Percentiles rank a stretch among this genome's conserved stretches.
Conservation (phyloP, 2,888 invertebrate species). For the Xiphydria camelus region DNA sequence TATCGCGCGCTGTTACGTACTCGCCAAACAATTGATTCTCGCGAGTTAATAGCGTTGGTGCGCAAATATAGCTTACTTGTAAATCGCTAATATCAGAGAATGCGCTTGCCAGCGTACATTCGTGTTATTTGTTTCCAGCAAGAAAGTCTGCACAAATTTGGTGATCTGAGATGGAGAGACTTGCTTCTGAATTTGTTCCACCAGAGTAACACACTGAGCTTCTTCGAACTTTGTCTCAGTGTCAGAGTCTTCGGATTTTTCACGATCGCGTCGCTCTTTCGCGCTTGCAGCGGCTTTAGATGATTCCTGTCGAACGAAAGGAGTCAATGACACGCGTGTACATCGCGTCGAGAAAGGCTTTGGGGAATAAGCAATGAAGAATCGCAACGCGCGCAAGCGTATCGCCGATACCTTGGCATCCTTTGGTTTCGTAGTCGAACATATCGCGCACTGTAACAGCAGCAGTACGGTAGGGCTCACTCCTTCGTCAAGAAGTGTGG, state of each 20-base stretch:
- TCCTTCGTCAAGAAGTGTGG: conserved; percentile 80
- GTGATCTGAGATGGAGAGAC: conserved; percentile 59
- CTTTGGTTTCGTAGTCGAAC: conserved; percentile 59
- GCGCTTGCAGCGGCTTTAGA: conserved; percentile 36
- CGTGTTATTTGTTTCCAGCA: conserved; percentile 90
- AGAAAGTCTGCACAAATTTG: conserved; percentile 84
- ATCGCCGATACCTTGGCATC: conserved; percentile 45
- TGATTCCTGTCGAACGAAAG: conserved; percentile 39
- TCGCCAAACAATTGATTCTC: not conserved
- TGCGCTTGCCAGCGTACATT: conserved; percentile 96
- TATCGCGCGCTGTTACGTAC: no score
- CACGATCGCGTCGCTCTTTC: conserved; percentile 64
- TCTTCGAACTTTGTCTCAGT: conserved; percentile 70
- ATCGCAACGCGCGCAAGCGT: no score
- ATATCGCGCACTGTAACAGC: conserved; percentile 86
- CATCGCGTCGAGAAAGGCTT: no score
- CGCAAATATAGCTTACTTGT: conserved; percentile 64
- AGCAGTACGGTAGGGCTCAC: conserved; percentile 91
- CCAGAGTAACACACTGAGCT: conserved; percentile 68
- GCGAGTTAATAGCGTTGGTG: not conserved
- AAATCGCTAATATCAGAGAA: conserved; percentile 79
- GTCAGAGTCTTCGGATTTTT: conserved; percentile 70
- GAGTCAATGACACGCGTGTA: no score
- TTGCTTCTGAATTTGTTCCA: conserved; percentile 72
- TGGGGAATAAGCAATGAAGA: no score